Base-by-base conservation (phyloP, 2,797 vertebrate species). In the Lutjanus campechanus region DNA sequence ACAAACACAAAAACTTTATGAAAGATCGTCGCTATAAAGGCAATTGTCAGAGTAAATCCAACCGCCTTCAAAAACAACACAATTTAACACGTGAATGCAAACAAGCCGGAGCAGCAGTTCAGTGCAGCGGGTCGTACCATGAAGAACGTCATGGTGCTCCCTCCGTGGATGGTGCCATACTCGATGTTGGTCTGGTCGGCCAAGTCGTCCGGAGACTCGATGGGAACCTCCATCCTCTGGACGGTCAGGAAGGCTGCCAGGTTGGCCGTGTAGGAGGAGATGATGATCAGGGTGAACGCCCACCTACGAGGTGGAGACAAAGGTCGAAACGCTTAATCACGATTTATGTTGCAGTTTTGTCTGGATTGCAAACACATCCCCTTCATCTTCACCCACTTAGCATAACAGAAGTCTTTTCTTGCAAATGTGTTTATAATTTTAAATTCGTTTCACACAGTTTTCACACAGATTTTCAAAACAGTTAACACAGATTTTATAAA, bases 111-210 rank as follows among this genome's bases (percentile, higher is more conserved):
- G 47, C 40, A 55, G 47, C 25, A 3, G 7, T 46, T 46, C 2
- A 2, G 44, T 11, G 44, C 13, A 25, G 46, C 1, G 6, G 41
- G 53, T 67, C 77, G 41, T 92, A 98, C 97, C 96, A 98, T 97
- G 89, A 98, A 98, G 95, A 98, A 98, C 78, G 97, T 98, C 97
- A 98, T 98, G 85, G 97, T 98, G 92, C 97, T 98, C 25, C 97
- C 97, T 2, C 97, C 97, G 0, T 98, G 97, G 87, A 98, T 98
- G 65, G 97, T 98, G 75, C 97, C 97, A 0, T 98, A 98, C 86
- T 97, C 97, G 0, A 98, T 98, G 93, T 98, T 98, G 89, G 97
- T 98, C 91, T 98, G 97, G 88, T 98, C 97, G 0, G 97, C 97
- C 88, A 98, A 89, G 93, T 98, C 97, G 0, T 98, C 97, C 0